A percentile compares a stretch with the other conserved stretches of the same genome.
These are phyloP conservation scores for Phylloscopus whistleri DNA, from an alignment of 2,113 vertebrate species.

Conservation along the genomic window DNA sequence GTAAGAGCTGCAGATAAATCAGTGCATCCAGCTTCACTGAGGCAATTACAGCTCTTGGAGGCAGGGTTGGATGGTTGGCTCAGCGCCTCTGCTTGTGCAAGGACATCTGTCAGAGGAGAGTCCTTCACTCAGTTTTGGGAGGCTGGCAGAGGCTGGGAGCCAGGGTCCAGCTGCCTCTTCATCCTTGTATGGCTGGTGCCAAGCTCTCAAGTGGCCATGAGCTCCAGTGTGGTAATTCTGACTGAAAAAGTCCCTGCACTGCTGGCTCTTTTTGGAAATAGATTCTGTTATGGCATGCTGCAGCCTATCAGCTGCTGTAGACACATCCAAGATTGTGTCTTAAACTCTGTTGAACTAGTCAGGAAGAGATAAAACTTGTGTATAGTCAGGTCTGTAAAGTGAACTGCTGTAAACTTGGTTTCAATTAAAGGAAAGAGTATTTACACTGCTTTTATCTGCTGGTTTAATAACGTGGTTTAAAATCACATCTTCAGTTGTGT, in stretches of 20 bases:
- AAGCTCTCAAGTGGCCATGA: background rate
- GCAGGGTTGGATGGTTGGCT: background rate
- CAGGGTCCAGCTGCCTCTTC: background rate
- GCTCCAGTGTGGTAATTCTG: background rate
- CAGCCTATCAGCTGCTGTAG: background rate
- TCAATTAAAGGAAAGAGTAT: slow-evolving; percentile 36
- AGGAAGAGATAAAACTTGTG: slow-evolving; percentile 50
- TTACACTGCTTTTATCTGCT: slow-evolving; percentile 43
- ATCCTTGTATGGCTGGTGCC: background rate
- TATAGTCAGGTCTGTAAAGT: background rate
- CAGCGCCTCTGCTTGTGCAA: background rate
- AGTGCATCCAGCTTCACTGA: background rate
- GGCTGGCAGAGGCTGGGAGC: background rate
- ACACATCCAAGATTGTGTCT: background rate
- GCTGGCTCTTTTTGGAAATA: background rate
- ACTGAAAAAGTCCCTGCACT: background rate
- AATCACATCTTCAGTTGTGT: background rate
- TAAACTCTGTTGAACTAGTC: background rate
- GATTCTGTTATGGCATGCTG: background rate
- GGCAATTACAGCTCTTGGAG: background rate
- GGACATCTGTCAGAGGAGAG: background rate
- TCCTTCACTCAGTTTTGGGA: background rate
- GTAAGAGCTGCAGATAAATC: background rate
- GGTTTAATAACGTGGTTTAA: background rate
- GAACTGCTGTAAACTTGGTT: slow-evolving; percentile 39